Evolutionary conservation across 1,140 invertebrate genomes (phyloP).

Genomic region (Sipha flava): DNA sequence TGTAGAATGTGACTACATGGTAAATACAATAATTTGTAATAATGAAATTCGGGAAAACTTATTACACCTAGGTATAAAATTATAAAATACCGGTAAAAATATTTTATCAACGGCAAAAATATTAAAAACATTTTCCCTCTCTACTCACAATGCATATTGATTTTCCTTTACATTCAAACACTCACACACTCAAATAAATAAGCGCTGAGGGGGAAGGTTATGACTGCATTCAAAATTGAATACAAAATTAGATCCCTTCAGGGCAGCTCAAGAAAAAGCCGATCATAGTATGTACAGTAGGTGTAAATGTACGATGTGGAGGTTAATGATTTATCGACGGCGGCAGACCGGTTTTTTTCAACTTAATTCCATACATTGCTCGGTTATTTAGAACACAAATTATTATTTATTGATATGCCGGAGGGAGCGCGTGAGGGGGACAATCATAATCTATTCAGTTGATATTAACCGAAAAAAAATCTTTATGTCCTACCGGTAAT

Average conservation of each 20-base stretch:
- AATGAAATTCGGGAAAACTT: not conserved
- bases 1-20: not conserved
- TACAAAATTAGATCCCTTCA: not conserved
- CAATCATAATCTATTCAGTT: not conserved
- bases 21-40: not conserved
- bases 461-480: not conserved
- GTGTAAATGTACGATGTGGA: not conserved
- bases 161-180: not conserved
- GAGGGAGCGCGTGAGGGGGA: not conserved
- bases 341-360: not conserved
- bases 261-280: not conserved
- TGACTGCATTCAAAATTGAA: not conserved
- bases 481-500: not conserved
- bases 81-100: not conserved
- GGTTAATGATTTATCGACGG: not conserved
- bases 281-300: constrained; percentile 1
- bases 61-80: not conserved
- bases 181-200: not conserved
- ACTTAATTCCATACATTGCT: not conserved
- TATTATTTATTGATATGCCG: constrained; percentile 17
- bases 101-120: not conserved
- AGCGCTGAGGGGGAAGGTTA: not conserved
- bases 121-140: not conserved
- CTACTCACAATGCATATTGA: not conserved
- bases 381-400: constrained; percentile 16